Evolutionary conservation across 2,888 invertebrate genomes (phyloP).

Genomic region (Oithona nana): DNA sequence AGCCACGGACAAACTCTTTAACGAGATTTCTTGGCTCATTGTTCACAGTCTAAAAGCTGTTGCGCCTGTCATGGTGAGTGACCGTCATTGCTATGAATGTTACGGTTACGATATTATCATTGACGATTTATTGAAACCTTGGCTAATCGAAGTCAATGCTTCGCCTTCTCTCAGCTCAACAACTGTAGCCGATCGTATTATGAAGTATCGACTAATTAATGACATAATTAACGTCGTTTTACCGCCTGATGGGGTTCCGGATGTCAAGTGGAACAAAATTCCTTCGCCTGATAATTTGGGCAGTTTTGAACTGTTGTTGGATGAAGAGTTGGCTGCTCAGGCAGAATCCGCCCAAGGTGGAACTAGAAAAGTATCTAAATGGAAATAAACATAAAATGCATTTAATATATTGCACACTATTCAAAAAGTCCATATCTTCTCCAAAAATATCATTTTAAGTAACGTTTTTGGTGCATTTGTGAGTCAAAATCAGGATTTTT

Average conservation of each 20-base stretch:
- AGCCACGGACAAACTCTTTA: conserved; percentile 69
- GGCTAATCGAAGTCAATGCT: conserved; percentile 86
- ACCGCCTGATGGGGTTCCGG: conserved; percentile 69
- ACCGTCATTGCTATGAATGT: conserved; percentile 77
- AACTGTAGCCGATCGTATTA: conserved; percentile 75
- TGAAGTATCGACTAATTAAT: conserved; percentile 80
- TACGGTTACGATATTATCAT: conserved; percentile 94
- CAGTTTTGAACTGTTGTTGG: conserved; percentile 62
- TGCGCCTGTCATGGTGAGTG: conserved; percentile 76
- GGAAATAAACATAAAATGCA: conserved; percentile 18
- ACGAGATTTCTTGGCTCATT: conserved; percentile 70
- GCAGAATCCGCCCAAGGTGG: conserved; percentile 16
- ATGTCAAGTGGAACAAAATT: conserved; percentile 69
- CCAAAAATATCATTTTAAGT: too few species aligned
- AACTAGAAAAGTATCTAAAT: conserved; percentile 10
- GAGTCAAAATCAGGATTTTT: too few species aligned
- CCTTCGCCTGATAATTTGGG: conserved; percentile 52
- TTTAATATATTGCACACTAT: too few species aligned
- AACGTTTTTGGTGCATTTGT: too few species aligned
- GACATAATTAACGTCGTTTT: conserved; percentile 75
- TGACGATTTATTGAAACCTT: conserved; percentile 78
- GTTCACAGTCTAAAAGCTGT: conserved; percentile 84
- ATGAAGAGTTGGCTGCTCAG: conserved; percentile 48
- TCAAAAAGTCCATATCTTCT: too few species aligned
- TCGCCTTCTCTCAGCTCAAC: conserved; percentile 86